phyloP scores from a whole-genome alignment of 2,113 vertebrate species.

The Strix uralensis region DNA sequence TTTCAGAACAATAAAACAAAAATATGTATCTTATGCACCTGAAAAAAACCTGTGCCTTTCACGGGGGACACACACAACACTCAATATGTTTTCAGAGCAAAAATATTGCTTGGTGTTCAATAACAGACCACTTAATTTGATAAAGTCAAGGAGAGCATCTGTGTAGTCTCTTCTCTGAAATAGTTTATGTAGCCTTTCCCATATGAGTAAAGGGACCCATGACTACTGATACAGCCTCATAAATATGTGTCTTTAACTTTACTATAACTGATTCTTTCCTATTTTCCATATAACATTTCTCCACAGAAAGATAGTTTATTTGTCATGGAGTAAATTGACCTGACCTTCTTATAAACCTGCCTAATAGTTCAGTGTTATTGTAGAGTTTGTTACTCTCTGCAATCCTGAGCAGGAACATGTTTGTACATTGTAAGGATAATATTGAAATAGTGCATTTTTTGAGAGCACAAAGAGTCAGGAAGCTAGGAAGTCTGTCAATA shows the following conservation, averaged over 20 bases:
- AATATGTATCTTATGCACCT: neutral
- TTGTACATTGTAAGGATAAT: neutral
- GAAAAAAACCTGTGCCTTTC: neutral
- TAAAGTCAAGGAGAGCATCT: neutral
- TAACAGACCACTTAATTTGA: neutral
- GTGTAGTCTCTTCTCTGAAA: neutral
- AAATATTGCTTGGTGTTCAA: neutral
- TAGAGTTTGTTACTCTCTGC: neutral
- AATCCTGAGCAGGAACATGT: neutral
- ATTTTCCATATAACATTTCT: neutral
- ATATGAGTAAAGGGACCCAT: neutral
- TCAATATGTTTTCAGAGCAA: neutral
- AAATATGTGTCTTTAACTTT: neutral
- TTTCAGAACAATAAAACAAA: neutral
- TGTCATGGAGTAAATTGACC: neutral
- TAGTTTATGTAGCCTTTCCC: neutral
- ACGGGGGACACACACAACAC: accelerated
- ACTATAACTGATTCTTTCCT: neutral
- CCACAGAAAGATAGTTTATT: neutral
- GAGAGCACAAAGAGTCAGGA: neutral
- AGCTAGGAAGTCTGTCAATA: neutral
- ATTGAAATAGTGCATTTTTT: neutral
- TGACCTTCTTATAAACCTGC: neutral
- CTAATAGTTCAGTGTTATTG: neutral
- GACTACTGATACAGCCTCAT: neutral